Base-by-base conservation (phyloP, 30 jellyfish, hydroid and myxozoan species). In the Aurelia sp. region DNA sequence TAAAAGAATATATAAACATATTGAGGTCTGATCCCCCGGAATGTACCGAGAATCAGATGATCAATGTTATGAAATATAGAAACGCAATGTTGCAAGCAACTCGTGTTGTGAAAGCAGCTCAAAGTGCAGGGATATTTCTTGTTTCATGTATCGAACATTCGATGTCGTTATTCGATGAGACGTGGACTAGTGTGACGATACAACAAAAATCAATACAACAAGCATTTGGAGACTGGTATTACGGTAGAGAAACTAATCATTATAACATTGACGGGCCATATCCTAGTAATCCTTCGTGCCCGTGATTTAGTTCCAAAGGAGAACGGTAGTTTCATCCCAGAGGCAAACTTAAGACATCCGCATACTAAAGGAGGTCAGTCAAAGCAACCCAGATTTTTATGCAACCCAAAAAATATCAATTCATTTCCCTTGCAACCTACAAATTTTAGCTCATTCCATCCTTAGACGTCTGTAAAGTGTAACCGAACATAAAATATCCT, bases 1-100 rank as follows among this genome's bases (percentile, higher is more conserved):
- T 97, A 57, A 96, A 70, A 72, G 99, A 96, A 58, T 96, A 96
- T 41, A 96, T 96, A 24, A 88, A 85, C 80, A 96, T 96, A 16
- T 89, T 96, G 76, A 96, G 99, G 30, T 96, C 99, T 44, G 99
- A 96, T 66, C 99, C 99, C 9, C 99, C 99, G 16, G 99, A 96
- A 72, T 96, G 99, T 77, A 96, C 99, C 5, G 99, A 90, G 31
- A 82, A 58, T 16, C 97, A 96, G 35, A 91, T 96, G 93, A 65
- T 91, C 30, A 81, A 96, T 24, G 98, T 96, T 4, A 90, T 96
- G 98, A 88, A 90, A 64, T 96, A 96, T 68, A 82, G 99, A 51
- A 96, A 76, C 30, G 97, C 98, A 1, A 89, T 96, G 93, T 52
- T 96, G 53, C 96, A 81, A 7, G 96, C 99, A 8, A 96, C 99